Evolutionary conservation across 2,797 vertebrate genomes (phyloP).

Genomic region (Chaetodon trifasciatus): DNA sequence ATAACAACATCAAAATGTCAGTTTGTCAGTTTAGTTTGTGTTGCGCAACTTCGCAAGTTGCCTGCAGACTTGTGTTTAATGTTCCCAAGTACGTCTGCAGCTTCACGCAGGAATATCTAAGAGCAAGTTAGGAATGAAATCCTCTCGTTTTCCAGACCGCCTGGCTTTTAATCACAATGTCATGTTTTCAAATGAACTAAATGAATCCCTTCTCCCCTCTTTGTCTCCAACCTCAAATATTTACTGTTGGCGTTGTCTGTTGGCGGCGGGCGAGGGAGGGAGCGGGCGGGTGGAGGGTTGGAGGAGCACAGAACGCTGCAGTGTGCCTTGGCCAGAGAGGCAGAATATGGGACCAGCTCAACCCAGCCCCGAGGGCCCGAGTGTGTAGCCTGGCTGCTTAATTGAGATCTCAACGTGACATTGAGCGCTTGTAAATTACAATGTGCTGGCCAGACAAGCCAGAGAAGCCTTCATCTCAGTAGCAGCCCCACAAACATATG

Average conservation of each 20-base stretch:
- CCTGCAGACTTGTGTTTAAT: constrained; percentile 26
- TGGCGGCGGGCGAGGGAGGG: constrained; percentile 58
- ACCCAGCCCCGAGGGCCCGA: constrained; percentile 70
- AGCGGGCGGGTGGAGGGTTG: constrained; percentile 58
- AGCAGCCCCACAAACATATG: constrained; percentile 71
- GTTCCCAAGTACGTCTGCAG: constrained; percentile 37
- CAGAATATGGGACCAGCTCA: constrained; percentile 66
- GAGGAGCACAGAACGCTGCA: constrained; percentile 61
- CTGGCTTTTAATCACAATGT: constrained; percentile 80
- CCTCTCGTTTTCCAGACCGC: constrained; percentile 48
- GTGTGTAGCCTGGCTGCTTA: constrained; percentile 78
- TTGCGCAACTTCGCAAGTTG: constrained; percentile 14
- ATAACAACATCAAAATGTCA: background rate
- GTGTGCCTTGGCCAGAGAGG: constrained; percentile 69
- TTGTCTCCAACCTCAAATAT: constrained; percentile 85
- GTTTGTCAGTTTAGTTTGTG: constrained; percentile 17
- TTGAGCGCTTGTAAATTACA: constrained; percentile 86
- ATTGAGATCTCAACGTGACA: constrained; percentile 88
- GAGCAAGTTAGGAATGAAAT: constrained; percentile 42
- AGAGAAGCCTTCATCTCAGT: constrained; percentile 72
- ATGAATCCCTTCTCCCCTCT: constrained; percentile 79
- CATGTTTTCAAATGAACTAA: constrained; percentile 83
- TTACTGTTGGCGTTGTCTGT: constrained; percentile 84
- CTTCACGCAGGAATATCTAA: constrained; percentile 18
- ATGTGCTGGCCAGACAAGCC: constrained; percentile 81